Conservation (phyloP, 2,113 vertebrate genomes). For the Heterocephalus glaber region DNA sequence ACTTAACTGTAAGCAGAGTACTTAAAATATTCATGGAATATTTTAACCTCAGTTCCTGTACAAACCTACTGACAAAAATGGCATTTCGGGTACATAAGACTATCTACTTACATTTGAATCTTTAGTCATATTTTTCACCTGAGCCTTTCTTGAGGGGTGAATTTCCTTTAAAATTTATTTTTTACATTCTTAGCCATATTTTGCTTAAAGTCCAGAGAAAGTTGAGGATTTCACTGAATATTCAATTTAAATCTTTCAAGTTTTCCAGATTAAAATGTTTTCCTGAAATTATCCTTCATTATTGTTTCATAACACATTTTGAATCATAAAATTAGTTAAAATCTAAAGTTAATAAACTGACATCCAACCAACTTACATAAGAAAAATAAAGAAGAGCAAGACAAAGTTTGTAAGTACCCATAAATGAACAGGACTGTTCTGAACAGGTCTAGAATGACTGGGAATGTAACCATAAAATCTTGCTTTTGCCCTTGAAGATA, state of each 20-base stretch:
- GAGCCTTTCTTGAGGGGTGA: neutral
- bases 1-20: neutral
- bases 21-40: neutral
- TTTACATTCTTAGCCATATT: slow-evolving; percentile 29
- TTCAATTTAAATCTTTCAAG: neutral
- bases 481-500: neutral
- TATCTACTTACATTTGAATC: neutral
- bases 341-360: slow-evolving; percentile 20
- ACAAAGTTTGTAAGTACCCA: neutral
- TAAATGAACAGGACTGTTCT: neutral
- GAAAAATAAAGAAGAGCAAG: neutral
- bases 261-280: neutral
- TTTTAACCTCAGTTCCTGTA: neutral
- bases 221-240: neutral
- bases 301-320: neutral
- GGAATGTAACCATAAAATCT: neutral
- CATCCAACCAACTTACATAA: neutral
- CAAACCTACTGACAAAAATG: neutral
- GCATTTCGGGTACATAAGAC: neutral
- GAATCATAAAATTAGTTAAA: neutral
- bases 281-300: slow-evolving; percentile 16
- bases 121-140: neutral
- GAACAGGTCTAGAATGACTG: neutral
- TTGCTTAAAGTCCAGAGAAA: slow-evolving; percentile 54
- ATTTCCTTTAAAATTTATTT: slow-evolving; percentile 24